Evolutionary conservation across 2,888 invertebrate genomes (phyloP).

Genomic region (Nomada hirtipes): DNA sequence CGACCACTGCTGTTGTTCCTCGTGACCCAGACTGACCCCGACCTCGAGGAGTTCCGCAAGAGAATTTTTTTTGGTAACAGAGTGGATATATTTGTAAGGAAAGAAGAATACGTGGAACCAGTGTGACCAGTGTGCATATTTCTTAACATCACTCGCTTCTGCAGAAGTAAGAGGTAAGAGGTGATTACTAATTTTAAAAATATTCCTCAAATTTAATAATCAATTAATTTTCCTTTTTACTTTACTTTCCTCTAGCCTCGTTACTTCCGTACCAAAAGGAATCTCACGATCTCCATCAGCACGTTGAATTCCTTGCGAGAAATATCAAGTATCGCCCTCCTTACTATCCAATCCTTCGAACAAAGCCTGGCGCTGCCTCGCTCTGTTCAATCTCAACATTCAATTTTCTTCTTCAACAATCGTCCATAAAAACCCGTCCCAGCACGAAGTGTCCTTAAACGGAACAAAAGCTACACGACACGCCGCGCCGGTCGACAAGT

Average conservation of each 20-base stretch:
- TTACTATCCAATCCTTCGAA: not conserved
- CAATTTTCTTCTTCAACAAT: not conserved
- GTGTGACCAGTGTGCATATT: not conserved
- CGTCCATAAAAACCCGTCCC: constrained; percentile 16
- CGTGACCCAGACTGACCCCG: constrained; percentile 19
- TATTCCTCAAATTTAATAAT: too few species aligned
- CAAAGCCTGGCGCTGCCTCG: not conserved
- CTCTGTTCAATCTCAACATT: not conserved
- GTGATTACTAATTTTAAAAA: too few species aligned
- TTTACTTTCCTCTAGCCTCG: too few species aligned
- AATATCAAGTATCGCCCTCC: not conserved
- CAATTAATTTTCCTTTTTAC: too few species aligned
- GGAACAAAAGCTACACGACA: constrained; percentile 18
- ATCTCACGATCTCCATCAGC: not conserved
- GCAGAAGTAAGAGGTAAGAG: too few species aligned
- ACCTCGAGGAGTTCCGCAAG: not conserved
- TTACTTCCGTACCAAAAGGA: too few species aligned
- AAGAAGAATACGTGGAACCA: not conserved
- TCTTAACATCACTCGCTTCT: not conserved
- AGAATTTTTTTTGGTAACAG: not conserved
- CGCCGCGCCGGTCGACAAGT: constrained; percentile 17
- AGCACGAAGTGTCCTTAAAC: constrained; percentile 6
- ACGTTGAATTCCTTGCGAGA: not conserved
- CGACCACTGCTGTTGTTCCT: not conserved
- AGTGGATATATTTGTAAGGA: not conserved